Percentiles rank a stretch among this genome's conserved stretches.
Conservation (phyloP, 1,140 invertebrate species). For the Calephelis virginiensis region DNA sequence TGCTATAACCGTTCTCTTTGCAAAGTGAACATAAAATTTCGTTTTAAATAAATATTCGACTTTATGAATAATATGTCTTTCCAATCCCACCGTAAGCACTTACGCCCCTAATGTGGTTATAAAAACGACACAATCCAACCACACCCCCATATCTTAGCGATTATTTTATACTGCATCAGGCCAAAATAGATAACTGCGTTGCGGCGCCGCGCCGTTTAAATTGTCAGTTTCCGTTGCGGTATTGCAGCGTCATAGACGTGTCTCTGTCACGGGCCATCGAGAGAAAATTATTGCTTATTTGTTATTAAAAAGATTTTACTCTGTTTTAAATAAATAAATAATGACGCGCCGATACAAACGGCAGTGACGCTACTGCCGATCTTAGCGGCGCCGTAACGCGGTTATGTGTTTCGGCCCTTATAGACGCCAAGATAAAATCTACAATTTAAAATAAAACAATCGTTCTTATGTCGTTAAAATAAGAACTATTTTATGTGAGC, state of each 20-base stretch:
- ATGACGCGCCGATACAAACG: too few species aligned
- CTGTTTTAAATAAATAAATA: too few species aligned
- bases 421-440: constrained; percentile 24
- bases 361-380: too few species aligned
- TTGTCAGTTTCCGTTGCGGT: too few species aligned
- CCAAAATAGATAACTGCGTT: too few species aligned
- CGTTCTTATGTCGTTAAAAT: not conserved
- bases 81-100: constrained; percentile 37
- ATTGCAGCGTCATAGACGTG: too few species aligned
- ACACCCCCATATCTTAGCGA: constrained; percentile 49
- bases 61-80: constrained; percentile 32
- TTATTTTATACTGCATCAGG: constrained; percentile 48
- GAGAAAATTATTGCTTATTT: too few species aligned
- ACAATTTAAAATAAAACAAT: constrained; percentile 2
- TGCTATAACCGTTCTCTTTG: not conserved
- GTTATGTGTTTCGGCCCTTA: too few species aligned
- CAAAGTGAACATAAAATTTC: not conserved
- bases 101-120: constrained; percentile 50
- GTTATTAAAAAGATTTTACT: too few species aligned
- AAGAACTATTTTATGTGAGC: constrained; percentile 1
- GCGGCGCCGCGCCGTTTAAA: too few species aligned
- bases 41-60: constrained; percentile 23
- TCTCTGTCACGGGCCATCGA: too few species aligned
- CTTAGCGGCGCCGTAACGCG: too few species aligned
- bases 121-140: constrained; percentile 55